A percentile compares a stretch with the other conserved stretches of the same genome.
Evolutionary conservation across 2,113 vertebrate genomes (phyloP).

Genomic region (Scatophagus argus): DNA sequence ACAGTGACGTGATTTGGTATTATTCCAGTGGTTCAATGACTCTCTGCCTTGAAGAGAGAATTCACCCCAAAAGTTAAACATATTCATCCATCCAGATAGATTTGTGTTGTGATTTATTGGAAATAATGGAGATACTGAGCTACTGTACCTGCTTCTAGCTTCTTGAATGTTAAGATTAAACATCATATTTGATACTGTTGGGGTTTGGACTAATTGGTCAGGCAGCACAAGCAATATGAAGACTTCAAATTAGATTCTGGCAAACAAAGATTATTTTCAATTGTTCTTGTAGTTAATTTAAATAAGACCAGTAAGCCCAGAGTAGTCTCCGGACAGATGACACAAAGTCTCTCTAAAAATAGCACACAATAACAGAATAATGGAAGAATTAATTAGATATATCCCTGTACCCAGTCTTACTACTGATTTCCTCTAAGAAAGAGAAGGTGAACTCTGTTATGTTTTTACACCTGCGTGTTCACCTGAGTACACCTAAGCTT

Average conservation of each 20-base stretch:
- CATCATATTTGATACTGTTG: background rate
- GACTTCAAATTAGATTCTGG: background rate
- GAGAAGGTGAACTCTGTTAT: too few species aligned
- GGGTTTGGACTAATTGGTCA: background rate
- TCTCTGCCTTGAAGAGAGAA: background rate
- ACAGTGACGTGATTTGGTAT: conserved; percentile 22
- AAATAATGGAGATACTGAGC: too few species aligned
- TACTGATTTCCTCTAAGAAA: background rate
- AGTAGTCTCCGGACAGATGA: background rate
- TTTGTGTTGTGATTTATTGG: background rate
- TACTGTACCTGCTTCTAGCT: background rate
- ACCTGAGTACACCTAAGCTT: too few species aligned
- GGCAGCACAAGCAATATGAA: background rate
- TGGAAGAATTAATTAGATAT: background rate
- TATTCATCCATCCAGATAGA: background rate
- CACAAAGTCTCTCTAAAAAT: too few species aligned
- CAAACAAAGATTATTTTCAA: background rate
- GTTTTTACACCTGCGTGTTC: background rate
- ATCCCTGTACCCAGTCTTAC: background rate
- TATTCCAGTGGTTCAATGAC: conserved; percentile 8
- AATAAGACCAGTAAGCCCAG: too few species aligned
- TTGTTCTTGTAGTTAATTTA: too few species aligned
- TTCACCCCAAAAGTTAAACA: background rate
- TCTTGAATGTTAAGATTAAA: background rate
- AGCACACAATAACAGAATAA: background rate